A percentile compares a stretch with the other conserved stretches of the same genome.
Conservation (phyloP, 2,888 invertebrate species). For the Andricus curvator region DNA sequence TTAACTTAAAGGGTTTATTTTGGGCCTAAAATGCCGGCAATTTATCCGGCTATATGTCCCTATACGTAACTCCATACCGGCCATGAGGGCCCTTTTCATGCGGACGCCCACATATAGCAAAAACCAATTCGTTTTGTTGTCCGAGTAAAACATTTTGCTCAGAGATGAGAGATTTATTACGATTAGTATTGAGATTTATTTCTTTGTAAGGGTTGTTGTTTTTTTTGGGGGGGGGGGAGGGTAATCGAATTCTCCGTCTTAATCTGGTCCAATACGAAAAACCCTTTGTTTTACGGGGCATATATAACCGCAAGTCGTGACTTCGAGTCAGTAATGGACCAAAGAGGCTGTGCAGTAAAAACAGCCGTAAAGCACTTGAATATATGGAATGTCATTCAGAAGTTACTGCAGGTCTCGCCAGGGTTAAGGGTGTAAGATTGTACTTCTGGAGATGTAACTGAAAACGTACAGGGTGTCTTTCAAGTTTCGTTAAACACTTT, state of each 20-base stretch:
- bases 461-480: constrained; percentile 4
- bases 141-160: no score
- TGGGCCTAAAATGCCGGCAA: no score
- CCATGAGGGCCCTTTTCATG: no score
- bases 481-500: background rate
- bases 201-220: background rate
- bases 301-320: constrained; percentile 49
- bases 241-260: constrained; percentile 3
- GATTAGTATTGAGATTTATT: background rate
- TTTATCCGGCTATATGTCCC: no score
- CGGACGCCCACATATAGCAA: no score
- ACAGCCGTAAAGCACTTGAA: constrained; percentile 49
- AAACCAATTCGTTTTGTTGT: no score
- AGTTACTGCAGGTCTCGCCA: constrained; percentile 44
- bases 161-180: background rate
- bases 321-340: constrained; percentile 44
- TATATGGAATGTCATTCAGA: constrained; percentile 51
- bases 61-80: no score
- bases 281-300: constrained; percentile 15
- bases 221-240: background rate
- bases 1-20: no score
- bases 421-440: constrained; percentile 37
- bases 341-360: constrained; percentile 53
- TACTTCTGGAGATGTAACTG: constrained; percentile 23
- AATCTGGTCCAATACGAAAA: constrained; percentile 25